Base-by-base conservation (phyloP, 2,113 vertebrate genomes). In the Xiphophorus couchianus region DNA sequence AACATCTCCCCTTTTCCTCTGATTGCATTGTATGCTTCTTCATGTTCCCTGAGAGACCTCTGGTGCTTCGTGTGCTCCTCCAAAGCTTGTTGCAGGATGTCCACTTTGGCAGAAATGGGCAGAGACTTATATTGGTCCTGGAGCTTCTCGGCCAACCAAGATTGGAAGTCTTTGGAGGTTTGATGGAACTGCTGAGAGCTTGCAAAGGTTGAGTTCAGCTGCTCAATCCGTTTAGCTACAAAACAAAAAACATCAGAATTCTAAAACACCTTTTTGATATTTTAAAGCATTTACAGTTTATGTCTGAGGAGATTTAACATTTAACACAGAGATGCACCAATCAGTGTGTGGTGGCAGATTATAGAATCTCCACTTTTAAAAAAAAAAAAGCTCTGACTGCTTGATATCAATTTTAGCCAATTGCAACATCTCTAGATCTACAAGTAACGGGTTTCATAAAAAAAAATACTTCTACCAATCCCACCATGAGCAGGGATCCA, bases 121-220 rank as follows among this genome's bases (percentile, higher is more conserved):
- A 29, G 83, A 42, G 93, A 90, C 66, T 90, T 91, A 7, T 76
- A 90, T 81, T 96, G 95, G 29, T 97, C 95, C 83, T 95, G 94
- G 79, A 95, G 95, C 92, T 94, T 96, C 82, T 93, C 91, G 63
- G 94, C 90, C 44, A 99, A 85, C 98, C 97, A 99, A 6, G 83
- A 82, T 84, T 98, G 95, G 84, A 99, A 97, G 86, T 99, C 96
- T 92, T 95, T 96, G 35, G 96, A 98, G 90, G 95, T 97, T 81
- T 97, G 95, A 84, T 98, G 95, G 89, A 99, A 99, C 72, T 98
- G 97, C 90, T 98, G 96, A 80, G 97, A 99, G 88, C 96, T 96
- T 58, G 95, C 89, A 15, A 96, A 97, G 0, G 96, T 96, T 0
- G 95, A 96, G 76, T 96, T 97, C 82, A 99, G 96, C 82, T 97